Base-by-base conservation (phyloP, 2,797 vertebrate genomes). In the Perdix hodgsoniae region DNA sequence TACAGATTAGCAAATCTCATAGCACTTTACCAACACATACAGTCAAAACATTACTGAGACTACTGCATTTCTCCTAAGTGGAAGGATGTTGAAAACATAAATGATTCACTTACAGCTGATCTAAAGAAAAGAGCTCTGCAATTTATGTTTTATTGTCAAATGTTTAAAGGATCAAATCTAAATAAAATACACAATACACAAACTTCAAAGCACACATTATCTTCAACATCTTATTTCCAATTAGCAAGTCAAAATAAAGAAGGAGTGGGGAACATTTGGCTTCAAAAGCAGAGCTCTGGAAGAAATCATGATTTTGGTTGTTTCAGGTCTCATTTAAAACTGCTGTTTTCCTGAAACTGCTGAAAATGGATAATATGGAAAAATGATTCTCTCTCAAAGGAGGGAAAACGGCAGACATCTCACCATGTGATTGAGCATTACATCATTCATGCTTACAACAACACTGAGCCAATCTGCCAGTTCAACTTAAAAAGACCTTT, bases 211-310 rank as follows among this genome's bases (percentile, higher is more conserved):
- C n/a, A 72, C 74, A 86, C 1, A 3, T 91, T 96, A 95, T 94
- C 92, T 91, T 74, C 63, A 88, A 82, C 80, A 92, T 94, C 90
- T 90, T 90, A 93, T 91, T 95, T 96, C 77, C 89, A 95, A 95
- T 95, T 92, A 94, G 83, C 89, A 95, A 96, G 87, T 90, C 92
- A 95, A 96, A 95, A 93, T 82, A 94, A 91, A 94, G 83, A 86
- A 69, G 64, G 57, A 44, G 74, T 11, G 6, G 64, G 39, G 77
- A 95, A 92, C 80, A 82, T 79, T 79, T 92, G 83, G 87, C 83
- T 95, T 89, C 93, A 93, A 93, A 94, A 79, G 91, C 67, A 90
- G 75, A 84, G 69, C 86, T 91, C 88, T 74, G 74, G 90, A 95
- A 93, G 77, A 93, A 93, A 94, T 92, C 23, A 90, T 80, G 61